A percentile compares a stretch with the other conserved stretches of the same genome.
Evolutionary conservation across 2,888 invertebrate species (phyloP).

Genomic region (Hedya salicella): DNA sequence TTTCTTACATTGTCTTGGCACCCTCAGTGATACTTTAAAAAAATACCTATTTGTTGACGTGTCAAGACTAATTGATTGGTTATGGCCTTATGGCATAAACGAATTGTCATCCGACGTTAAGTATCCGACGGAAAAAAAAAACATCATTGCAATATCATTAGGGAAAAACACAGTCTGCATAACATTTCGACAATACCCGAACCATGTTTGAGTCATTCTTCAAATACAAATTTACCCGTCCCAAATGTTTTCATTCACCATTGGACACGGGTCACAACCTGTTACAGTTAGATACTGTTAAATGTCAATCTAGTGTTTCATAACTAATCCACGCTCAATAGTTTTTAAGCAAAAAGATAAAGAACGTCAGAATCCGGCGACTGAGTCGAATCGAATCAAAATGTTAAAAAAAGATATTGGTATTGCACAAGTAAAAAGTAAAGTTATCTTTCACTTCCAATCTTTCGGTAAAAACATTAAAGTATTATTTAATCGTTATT

Average conservation of each 20-base stretch:
- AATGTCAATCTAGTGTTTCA: slow-evolving; percentile 39
- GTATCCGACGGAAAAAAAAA: not conserved
- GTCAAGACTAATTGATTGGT: no score
- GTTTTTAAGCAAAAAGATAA: slow-evolving; percentile 31
- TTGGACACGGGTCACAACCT: slow-evolving; percentile 32
- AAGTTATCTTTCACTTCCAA: slow-evolving; percentile 27
- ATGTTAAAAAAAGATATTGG: slow-evolving; percentile 32
- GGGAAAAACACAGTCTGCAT: not conserved
- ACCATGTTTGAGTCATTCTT: not conserved
- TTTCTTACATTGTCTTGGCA: no score
- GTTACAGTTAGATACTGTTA: slow-evolving; percentile 31
- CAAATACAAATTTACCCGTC: slow-evolving; percentile 6
- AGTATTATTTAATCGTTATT: slow-evolving; percentile 2
- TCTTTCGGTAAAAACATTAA: slow-evolving; percentile 8
- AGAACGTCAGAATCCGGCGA: slow-evolving; percentile 16
- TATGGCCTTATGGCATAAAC: no score
- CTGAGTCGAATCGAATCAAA: slow-evolving; percentile 29
- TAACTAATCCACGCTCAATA: slow-evolving; percentile 34
- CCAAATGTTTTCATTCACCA: slow-evolving; percentile 20
- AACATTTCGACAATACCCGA: not conserved
- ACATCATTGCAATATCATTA: not conserved
- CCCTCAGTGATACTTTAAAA: no score
- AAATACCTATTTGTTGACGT: no score
- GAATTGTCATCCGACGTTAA: no score
- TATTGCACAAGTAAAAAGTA: slow-evolving; percentile 34